Percentiles rank a stretch among this genome's conserved stretches.
phyloP scores from a whole-genome alignment of 2,113 vertebrate species.

The Melanerpes aurifrons region DNA sequence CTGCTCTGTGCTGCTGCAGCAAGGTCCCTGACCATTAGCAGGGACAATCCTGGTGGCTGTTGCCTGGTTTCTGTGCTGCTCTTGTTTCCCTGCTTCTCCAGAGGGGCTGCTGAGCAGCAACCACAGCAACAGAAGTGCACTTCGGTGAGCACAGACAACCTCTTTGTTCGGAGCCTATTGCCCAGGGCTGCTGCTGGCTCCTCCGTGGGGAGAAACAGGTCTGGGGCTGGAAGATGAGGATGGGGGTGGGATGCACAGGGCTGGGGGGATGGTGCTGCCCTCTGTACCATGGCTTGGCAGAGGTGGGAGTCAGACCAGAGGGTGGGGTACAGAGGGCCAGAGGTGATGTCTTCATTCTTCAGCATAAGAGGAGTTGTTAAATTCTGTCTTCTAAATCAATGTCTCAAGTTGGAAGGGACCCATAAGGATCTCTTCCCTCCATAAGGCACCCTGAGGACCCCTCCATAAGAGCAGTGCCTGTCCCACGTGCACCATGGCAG shows the following conservation, averaged over 20 bases:
- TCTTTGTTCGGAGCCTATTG: not conserved
- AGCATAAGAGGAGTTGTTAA: too few relatives aligned
- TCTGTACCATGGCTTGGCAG: not conserved
- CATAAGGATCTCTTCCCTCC: too few relatives aligned
- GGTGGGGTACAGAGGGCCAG: not conserved
- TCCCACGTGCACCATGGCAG: too few relatives aligned
- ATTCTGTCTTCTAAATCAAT: too few relatives aligned
- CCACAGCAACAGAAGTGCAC: not conserved
- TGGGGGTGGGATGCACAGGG: not conserved
- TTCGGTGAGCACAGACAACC: not conserved
- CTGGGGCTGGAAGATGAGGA: not conserved
- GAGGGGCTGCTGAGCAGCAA: not conserved
- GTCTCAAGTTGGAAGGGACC: too few relatives aligned
- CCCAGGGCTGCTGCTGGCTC: not conserved
- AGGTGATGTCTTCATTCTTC: too few relatives aligned
- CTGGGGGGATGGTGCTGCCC: accelerated
- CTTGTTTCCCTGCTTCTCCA: not conserved
- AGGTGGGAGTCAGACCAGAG: not conserved
- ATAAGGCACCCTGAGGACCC: too few relatives aligned
- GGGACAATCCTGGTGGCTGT: not conserved
- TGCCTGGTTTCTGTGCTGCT: not conserved
- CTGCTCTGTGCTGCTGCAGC: accelerated
- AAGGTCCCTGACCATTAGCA: not conserved
- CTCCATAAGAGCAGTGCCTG: too few relatives aligned
- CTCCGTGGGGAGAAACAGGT: accelerated